phyloP scores from a whole-genome alignment of 2,113 vertebrate genomes.

The Notarius quadriscutis region DNA sequence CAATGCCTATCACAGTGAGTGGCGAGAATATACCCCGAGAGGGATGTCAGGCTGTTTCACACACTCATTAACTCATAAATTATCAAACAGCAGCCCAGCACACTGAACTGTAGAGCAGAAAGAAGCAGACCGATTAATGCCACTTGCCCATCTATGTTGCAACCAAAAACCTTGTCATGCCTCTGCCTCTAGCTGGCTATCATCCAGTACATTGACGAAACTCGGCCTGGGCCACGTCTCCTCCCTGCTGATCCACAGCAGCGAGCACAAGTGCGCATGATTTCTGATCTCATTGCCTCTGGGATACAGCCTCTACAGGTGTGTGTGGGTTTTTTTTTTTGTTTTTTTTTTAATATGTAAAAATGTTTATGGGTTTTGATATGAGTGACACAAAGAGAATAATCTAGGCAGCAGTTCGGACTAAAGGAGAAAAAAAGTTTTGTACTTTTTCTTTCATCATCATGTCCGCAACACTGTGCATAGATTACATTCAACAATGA shows the following conservation, averaged over 20 bases:
- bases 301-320: conserved; percentile 97
- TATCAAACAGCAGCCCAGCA: not conserved
- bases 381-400: not conserved
- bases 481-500: not conserved
- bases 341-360: not conserved
- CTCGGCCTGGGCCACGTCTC: conserved; percentile 77
- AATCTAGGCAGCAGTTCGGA: not conserved
- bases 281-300: conserved; percentile 83
- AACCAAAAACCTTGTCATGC: not conserved
- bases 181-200: conserved; percentile 82
- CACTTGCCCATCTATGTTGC: not conserved
- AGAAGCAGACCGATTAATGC: not conserved
- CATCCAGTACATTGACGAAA: conserved; percentile 94
- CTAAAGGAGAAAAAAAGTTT: not conserved
- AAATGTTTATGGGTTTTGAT: not conserved
- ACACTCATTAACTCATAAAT: not conserved
- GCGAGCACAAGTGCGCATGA: conserved; percentile 85
- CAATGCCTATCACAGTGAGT: not conserved
- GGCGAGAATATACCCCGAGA: not conserved
- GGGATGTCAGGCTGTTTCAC: not conserved
- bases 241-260: conserved; percentile 84
- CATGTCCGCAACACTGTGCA: not conserved
- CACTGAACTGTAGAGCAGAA: not conserved
- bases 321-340: conserved; percentile 4
- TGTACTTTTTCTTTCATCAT: not conserved